Evolutionary conservation across 2,797 vertebrate genomes (phyloP).

Genomic region (Halcyon badia): DNA sequence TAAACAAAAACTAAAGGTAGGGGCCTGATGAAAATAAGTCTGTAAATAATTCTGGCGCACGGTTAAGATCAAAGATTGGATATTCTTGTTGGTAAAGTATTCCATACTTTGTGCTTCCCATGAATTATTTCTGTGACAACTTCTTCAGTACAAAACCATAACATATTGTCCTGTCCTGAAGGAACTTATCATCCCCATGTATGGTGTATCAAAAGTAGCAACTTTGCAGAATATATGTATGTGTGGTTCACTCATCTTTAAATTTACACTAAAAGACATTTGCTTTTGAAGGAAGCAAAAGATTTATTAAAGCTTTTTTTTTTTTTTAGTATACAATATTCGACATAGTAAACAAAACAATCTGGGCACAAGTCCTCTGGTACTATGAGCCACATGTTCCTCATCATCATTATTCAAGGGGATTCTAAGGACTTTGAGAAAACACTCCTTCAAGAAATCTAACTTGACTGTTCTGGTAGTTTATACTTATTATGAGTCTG

Average conservation of each 20-base stretch:
- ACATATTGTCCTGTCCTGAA: constrained; percentile 22
- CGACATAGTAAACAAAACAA: background rate
- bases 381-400: background rate
- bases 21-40: background rate
- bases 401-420: background rate
- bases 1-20: background rate
- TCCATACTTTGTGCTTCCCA: background rate
- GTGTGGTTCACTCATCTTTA: constrained; percentile 43
- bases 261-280: constrained; percentile 21
- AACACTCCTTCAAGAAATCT: background rate
- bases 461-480: background rate
- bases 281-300: constrained; percentile 19
- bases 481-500: background rate
- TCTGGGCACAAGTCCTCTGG: background rate
- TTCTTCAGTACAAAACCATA: background rate
- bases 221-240: background rate
- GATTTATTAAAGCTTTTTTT: background rate
- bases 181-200: background rate
- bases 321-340: background rate
- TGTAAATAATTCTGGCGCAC: background rate
- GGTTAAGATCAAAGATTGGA: background rate
- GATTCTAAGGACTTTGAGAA: background rate
- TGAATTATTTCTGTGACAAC: background rate
- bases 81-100: background rate
- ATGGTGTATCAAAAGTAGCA: background rate